Base-by-base conservation (phyloP, 2,888 invertebrate genomes). In the Therioaphis trifolii region DNA sequence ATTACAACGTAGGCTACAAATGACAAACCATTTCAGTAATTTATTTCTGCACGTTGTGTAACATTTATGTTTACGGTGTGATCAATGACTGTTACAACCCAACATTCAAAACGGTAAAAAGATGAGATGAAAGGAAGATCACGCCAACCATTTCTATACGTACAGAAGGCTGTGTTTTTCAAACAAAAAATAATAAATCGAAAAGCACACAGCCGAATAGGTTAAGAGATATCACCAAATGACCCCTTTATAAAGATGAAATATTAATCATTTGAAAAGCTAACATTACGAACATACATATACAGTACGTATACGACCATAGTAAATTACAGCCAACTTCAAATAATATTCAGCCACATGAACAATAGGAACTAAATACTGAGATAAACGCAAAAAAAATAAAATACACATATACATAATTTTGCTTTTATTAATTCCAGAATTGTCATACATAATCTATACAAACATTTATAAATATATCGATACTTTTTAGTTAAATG, bases 161-260 rank as follows among this genome's bases (percentile, higher is more conserved):
- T 18, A 24, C 21, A 74, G 18, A 75, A 40, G 7, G 46, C 15
- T 21, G 46, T 21, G 24, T 49, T 49, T 24, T 63, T 76, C 35
- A 21, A 63, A 61, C 76, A 55, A 46, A 76, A 43, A 43, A 74
- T 46, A 61, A 61, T 63, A 76, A 76, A 76, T 76, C 63, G 46
- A 63, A 76, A 76, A 46, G 18, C 63, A 46, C 27, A 46, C 63
- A n/a, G 61, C 40, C 63, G 49, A 76, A 63, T n/a, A n/a, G 75
- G 24, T 75, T 27, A n/a, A 18, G 12, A 27, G n/a, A 46, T 76
- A 76, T 27, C 29, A 18, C 63, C 27, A 63, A 72, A 52, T 52
- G n/a, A 63, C 29, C 61, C 5, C 21, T 76, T 63, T 46, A 27
- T 27, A 4, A 1, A 76, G 43, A 61, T 11, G 46, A 4, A 29